Evolutionary conservation across 2,113 vertebrate genomes (phyloP), one percentile per base, ranked within the genome.

Genomic region (Eptesicus fuscus): DNA sequence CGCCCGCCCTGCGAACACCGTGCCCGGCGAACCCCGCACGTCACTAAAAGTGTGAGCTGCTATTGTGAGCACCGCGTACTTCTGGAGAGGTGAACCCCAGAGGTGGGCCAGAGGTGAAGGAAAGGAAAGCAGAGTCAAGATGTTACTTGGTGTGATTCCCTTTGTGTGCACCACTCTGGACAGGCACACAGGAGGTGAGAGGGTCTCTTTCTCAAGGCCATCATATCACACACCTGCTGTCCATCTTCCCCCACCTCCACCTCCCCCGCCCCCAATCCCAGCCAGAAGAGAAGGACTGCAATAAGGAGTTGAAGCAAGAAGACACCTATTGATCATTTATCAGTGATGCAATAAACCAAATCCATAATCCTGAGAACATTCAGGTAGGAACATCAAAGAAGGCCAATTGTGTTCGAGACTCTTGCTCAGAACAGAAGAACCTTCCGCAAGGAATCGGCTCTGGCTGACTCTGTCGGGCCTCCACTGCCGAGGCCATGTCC

Each of bases 1-100:
- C 2, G 22, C 7, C 9, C 7, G 1, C 1, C 40, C 22, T 28
- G 11, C 23, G 12, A 49, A 40, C 12, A 18, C 12, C 10, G 13
- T 4, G 6, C 30, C 61, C 17, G 47, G 14, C 25, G 17, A 18
- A n/a, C 9, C 17, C 8, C 0, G 1, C 4, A 8, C 0, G 0
- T 16, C 69, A 35, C 20, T 0, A 18, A 5, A 53, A 53, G 4
- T 0, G 9, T 0, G 9, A 3, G 13, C 28, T 32, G 6, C 30
- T 22, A 4, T 4, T n/a, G 16, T 25, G 80, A 71, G 42, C 16
- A 44, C 56, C n/a, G 7, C 37, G 17, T n/a, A 8, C 42, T 63
- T 70, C 53, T 22, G 35, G 8, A 49, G 7, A 20, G 22, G 12
- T 9, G 32, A 91, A n/a, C 42, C 28, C 37, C 37, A 63, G 35